Percentiles rank a stretch among this genome's conserved stretches.
phyloP scores from a whole-genome alignment of 2,797 vertebrate genomes.

The Serranus cabrilla region DNA sequence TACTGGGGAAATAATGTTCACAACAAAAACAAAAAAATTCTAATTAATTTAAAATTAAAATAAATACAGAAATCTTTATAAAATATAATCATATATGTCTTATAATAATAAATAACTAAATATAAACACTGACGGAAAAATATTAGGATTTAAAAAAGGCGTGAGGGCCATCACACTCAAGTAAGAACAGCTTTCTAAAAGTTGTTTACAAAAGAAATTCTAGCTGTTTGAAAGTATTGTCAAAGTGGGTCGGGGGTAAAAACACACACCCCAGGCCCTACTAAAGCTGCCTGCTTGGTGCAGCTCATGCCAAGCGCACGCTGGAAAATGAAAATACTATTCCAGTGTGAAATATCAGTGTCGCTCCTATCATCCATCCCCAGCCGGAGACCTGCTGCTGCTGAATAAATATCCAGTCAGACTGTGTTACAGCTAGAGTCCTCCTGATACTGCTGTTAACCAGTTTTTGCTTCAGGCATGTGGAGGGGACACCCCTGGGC shows the following conservation, averaged over 20 bases:
- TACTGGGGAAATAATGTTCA: too few relatives aligned
- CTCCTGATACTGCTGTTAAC: slow-evolving; percentile 48
- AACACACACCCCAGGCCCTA: slow-evolving; percentile 26
- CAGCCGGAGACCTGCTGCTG: slow-evolving; percentile 67
- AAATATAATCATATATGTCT: background rate
- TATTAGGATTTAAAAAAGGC: background rate
- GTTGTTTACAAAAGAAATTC: slow-evolving; percentile 31
- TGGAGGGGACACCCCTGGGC: slow-evolving; percentile 64
- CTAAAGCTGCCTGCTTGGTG: slow-evolving; percentile 39
- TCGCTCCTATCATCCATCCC: slow-evolving; percentile 41
- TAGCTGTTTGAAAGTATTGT: slow-evolving; percentile 30
- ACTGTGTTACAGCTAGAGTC: slow-evolving; percentile 52
- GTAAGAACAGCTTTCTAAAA: background rate
- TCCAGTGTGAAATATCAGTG: slow-evolving; percentile 48
- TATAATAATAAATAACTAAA: background rate
- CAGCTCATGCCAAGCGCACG: slow-evolving; percentile 44
- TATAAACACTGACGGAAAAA: background rate
- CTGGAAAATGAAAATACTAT: slow-evolving; percentile 62
- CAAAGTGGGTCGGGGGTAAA: slow-evolving; percentile 24
- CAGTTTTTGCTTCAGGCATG: slow-evolving; percentile 72
- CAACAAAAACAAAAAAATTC: too few relatives aligned
- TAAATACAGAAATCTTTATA: too few relatives aligned
- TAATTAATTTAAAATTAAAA: too few relatives aligned
- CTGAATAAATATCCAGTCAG: slow-evolving; percentile 72
- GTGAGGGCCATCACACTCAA: background rate